A percentile compares a stretch with the other conserved stretches of the same genome.
Evolutionary conservation across 1,140 invertebrate genomes (phyloP).

Genomic region (Oryctes rhinoceros): DNA sequence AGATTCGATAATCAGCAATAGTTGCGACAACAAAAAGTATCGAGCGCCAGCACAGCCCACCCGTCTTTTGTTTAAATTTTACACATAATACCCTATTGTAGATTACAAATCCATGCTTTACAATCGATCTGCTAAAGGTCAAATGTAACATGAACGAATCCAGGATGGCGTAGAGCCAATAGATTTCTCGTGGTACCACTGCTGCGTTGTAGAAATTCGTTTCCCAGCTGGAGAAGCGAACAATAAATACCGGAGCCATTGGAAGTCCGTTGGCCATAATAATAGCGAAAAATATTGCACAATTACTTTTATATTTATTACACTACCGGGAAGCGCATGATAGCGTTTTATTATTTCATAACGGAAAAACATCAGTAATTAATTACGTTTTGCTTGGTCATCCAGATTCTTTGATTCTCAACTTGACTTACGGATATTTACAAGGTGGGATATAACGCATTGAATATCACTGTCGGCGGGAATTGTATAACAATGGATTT

Average conservation of each 20-base stretch:
- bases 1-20: background rate
- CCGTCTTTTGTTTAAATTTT: constrained; percentile 30
- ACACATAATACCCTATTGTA: constrained; percentile 23
- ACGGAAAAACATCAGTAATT: background rate
- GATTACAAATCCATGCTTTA: background rate
- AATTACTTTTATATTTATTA: constrained; percentile 40
- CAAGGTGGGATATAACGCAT: too few relatives aligned
- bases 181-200: background rate
- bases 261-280: background rate
- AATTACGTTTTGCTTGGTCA: constrained; percentile 22
- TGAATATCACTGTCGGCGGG: too few relatives aligned
- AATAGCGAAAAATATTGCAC: constrained; percentile 37
- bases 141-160: constrained; percentile 18
- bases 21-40: background rate
- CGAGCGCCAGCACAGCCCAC: constrained; percentile 1
- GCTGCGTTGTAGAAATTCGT: constrained; percentile 30
- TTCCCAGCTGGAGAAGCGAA: constrained; percentile 23
- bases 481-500: too few relatives aligned
- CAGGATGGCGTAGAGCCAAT: background rate
- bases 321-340: constrained; percentile 19
- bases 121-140: constrained; percentile 13
- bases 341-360: constrained; percentile 37
- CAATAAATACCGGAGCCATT: background rate
- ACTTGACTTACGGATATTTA: background rate
- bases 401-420: background rate